Base-by-base conservation (phyloP, 2,888 invertebrate genomes). In the Calephelis perditalis region DNA sequence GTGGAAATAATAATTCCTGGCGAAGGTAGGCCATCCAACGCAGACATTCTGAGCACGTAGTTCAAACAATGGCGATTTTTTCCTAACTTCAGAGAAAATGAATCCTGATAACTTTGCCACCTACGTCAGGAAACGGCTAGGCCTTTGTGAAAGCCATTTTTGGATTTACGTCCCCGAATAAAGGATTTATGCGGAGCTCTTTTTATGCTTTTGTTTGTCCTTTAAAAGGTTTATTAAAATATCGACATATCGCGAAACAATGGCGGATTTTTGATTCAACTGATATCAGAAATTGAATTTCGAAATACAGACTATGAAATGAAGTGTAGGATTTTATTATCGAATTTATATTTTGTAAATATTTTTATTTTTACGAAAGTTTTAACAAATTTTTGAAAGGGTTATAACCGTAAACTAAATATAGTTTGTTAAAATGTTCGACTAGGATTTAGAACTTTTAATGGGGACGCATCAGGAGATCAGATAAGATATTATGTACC, bases 21-120 rank as follows among this genome's bases (percentile, higher is more conserved):
- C 71, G 68, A 72, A 70, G 74, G 56, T 58, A 58, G 58, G 67
- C 78, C 76, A 77, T 77, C 76, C 71, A 65, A 69, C 74, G 66
- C 78, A 78, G 75, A 69, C 73, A 82, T 79, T 79, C 79, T 47
- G 63, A 73, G 74, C 84, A 82, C 84, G 82, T 82, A 79, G 70
- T 78, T 75, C 74, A 77, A 73, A 83, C 83, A 84, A 84, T 82
- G 77, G 79, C 72, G 69, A 75, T 70, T 81, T 82, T 82, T 81
- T 77, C 73, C 68, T 69, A 65, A 68, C 74, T 77, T 77, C 78
- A 72, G 76, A 71, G 74, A 76, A 75, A 75, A 75, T 72, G 68
- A 71, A 58, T 62, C 62, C 66, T 62, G 66, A 66, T 67, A 63
- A 70, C 67, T 70, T 68, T 52, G 74, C 69, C 74, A 73, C 71